Percentiles rank a stretch among this genome's conserved stretches.
These are phyloP conservation scores for Delphinus delphis DNA, from an alignment of 2,113 vertebrate genomes.

Conservation along the genomic window DNA sequence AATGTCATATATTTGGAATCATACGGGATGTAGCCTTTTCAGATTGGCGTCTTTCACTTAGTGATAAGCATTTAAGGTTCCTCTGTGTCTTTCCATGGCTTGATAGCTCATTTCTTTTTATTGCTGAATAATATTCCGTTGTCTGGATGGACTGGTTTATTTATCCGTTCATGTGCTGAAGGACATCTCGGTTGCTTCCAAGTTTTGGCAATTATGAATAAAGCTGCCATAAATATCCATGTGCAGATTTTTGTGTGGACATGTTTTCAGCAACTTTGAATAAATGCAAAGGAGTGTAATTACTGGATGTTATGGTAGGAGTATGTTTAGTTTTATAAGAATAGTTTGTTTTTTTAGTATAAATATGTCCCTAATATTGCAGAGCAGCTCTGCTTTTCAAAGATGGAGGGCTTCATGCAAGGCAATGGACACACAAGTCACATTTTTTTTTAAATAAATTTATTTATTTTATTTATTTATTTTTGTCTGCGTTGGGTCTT, in stretches of 20 bases:
- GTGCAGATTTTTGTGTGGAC: not conserved
- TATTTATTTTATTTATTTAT: too few relatives aligned
- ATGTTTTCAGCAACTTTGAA: not conserved
- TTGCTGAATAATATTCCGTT: not conserved
- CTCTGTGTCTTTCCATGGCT: not conserved
- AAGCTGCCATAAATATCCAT: not conserved
- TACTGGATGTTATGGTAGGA: not conserved
- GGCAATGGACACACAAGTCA: not conserved
- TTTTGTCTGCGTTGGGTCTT: too few relatives aligned
- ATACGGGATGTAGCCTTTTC: rapidly evolving
- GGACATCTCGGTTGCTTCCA: not conserved
- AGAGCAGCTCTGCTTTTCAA: not conserved
- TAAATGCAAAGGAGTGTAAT: not conserved
- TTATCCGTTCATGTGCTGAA: not conserved
- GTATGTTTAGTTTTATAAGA: not conserved
- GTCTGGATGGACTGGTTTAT: not conserved
- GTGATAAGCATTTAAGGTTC: rapidly evolving
- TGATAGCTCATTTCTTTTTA: not conserved
- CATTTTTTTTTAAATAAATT: not conserved
- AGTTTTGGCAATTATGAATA: not conserved
- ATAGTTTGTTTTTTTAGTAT: not conserved
- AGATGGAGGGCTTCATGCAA: not conserved
- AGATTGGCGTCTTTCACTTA: not conserved
- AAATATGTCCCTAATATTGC: too few relatives aligned
- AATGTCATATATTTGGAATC: not conserved